Conservation (phyloP, 2,797 vertebrate species). For the Muscicapa comitata region DNA sequence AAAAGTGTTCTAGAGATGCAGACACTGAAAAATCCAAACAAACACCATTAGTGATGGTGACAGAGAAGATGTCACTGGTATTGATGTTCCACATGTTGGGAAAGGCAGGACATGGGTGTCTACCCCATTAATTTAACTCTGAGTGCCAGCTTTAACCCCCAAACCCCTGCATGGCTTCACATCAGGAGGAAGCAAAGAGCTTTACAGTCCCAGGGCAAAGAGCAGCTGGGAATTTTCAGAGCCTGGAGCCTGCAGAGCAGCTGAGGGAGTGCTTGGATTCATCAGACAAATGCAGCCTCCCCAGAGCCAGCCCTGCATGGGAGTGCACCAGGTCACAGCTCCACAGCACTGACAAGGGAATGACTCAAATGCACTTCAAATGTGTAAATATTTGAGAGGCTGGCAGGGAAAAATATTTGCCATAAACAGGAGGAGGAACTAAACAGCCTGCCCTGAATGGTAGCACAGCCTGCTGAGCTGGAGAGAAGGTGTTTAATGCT, state of each 20-base stretch:
- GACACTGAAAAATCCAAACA: not conserved
- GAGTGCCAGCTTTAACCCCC: not conserved
- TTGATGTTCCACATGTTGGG: fast-evolving
- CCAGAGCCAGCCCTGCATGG: not conserved
- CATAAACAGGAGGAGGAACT: not conserved
- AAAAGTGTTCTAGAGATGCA: not conserved
- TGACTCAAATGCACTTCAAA: not conserved
- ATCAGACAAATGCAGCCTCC: not conserved
- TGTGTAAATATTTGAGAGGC: not conserved
- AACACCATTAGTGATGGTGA: not conserved
- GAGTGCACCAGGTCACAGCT: not conserved
- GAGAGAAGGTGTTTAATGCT: not conserved
- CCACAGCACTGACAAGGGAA: not conserved
- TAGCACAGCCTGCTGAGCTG: not conserved
- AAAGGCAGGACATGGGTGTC: not conserved
- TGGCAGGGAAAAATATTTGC: not conserved
- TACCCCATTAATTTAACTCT: not conserved
- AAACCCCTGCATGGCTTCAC: not conserved
- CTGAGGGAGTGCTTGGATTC: not conserved
- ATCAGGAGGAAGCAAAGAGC: not conserved
- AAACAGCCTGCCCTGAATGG: not conserved
- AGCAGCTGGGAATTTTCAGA: not conserved
- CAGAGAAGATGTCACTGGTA: not conserved
- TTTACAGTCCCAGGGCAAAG: not conserved
- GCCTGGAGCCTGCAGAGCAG: not conserved